Base-by-base conservation (phyloP, 2,888 invertebrate genomes). In the Pinctada fucata region DNA sequence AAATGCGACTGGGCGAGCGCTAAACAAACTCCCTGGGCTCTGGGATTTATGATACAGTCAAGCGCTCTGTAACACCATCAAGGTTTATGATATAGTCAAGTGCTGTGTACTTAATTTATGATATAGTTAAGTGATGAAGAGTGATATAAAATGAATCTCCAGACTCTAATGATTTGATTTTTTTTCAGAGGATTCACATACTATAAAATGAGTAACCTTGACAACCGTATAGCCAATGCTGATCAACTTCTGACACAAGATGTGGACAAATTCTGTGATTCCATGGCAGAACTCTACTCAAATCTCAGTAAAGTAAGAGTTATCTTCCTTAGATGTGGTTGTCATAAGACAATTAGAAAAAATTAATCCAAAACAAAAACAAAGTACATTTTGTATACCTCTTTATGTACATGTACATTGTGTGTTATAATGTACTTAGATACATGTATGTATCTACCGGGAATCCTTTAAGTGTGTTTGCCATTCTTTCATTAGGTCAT, bases 191-290 rank as follows among this genome's bases (percentile, higher is more conserved):
- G 97, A 75, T 97, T 97, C 93, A 99, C 98, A 2, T 99, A 97
- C 93, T 99, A 99, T 93, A 97, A 98, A 94, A 97, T 99, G 95
- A 96, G 96, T 81, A 98, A 99, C 93, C 93, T 99, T 88, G 99
- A 99, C 93, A 97, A 96, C 90, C 94, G 98, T 91, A 97, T 99
- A 93, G 95, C 97, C 10, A 99, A 99, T 93, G 97, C 97, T 0
- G 99, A 99, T 93, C 99, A 99, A 92, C 94, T 99, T 71, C 93
- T 99, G 77, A 98, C 99, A 0, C 97, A 97, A 0, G 99, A 99
- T 91, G 96, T 99, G 1, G 99, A 99, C 92, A 97, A 97, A 93
- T 99, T 99, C 94, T 99, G 99, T 92, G 97, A 97, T 87, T 96
- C 97, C 77, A 95, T 98, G 58, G 97, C 98, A 0, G 98, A 99